Base-by-base conservation (phyloP, 2,888 invertebrate species). In the Tenthredo distinguenda region DNA sequence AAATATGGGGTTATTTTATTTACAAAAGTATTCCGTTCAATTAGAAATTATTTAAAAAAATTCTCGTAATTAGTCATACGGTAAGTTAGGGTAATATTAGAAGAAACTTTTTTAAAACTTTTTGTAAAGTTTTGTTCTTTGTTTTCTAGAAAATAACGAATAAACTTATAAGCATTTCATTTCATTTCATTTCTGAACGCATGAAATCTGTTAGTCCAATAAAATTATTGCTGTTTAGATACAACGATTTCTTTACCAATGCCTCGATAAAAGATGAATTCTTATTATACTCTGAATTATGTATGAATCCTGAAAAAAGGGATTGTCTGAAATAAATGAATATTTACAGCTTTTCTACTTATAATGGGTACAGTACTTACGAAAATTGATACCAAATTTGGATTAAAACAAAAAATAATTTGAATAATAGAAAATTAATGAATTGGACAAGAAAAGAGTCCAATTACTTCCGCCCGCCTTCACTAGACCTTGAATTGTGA, bases 401-500 rank as follows among this genome's bases (percentile, higher is more conserved):
- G n/a, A 55, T 68, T 31, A 1, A 10, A 68, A 68, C 15, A 4
- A 26, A 68, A 21, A 5, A 21, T 9, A 26, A 21, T 12, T 47
- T 21, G 62, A 62, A 26, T 62, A 26, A 62, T 62, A 21, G 9
- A 26, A 68, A 21, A 34, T 31, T 15, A 12, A 68, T 31, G 68
- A 31, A 31, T 68, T 31, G 71, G 71, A 71, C 71, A 18, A 71
- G 26, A 47, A 43, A 76, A 47, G 15, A 47, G 37, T 72, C n/a
- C 34, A n/a, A 76, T 76, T 47, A 21, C 21, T 21, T 47, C 10
- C 18, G 6, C 74, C 26, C 76, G 12, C 76, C 76, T 26, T n/a
- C 26, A 10, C 43, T n/a, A 34, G 43, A 47, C 43, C 43, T 18
- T 47, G 76, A 77, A 77, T 77, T 26, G 77, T 31, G 47, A 77